These are phyloP conservation scores for Falcaria lacertinaria DNA, from an alignment of 2,888 invertebrate genomes.

Conservation along the genomic window DNA sequence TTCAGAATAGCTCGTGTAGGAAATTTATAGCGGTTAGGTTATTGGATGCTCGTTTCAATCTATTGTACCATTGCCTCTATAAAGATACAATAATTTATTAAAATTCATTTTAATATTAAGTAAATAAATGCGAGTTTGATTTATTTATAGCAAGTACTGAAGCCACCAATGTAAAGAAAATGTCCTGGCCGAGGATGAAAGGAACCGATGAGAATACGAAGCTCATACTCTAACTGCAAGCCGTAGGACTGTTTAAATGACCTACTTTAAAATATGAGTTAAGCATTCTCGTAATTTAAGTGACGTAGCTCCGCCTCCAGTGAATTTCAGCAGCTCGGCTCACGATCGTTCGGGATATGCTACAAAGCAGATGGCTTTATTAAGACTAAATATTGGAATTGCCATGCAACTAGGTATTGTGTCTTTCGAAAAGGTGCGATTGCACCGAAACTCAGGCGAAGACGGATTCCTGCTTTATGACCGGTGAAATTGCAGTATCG, in stretches of 20 bases:
- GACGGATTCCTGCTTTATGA: constrained; percentile 59
- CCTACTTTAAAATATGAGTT: constrained; percentile 22
- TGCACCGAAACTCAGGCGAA: constrained; percentile 47
- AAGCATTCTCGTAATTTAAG: constrained; percentile 52
- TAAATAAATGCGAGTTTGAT: too few relatives aligned
- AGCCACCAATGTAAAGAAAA: too few relatives aligned
- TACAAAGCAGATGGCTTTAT: constrained; percentile 72
- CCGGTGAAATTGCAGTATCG: constrained; percentile 66
- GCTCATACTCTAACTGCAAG: too few relatives aligned
- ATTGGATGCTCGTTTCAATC: constrained; percentile 37
- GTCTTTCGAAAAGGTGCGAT: constrained; percentile 68
- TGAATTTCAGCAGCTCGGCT: constrained; percentile 40
- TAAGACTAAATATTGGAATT: constrained; percentile 76
- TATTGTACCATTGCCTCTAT: constrained; percentile 2
- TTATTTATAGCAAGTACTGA: too few relatives aligned
- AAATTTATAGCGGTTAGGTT: constrained; percentile 53
- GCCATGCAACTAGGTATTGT: constrained; percentile 67
- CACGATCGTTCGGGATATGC: constrained; percentile 66
- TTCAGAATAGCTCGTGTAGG: constrained; percentile 43
- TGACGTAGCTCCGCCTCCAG: constrained; percentile 42
- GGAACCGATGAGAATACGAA: too few relatives aligned
- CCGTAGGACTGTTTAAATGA: too few relatives aligned
- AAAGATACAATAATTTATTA: neutral
- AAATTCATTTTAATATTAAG: too few relatives aligned
- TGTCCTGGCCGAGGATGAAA: too few relatives aligned